Base-by-base conservation (phyloP, 2,113 vertebrate species). In the Cynopterus brachyotis region DNA sequence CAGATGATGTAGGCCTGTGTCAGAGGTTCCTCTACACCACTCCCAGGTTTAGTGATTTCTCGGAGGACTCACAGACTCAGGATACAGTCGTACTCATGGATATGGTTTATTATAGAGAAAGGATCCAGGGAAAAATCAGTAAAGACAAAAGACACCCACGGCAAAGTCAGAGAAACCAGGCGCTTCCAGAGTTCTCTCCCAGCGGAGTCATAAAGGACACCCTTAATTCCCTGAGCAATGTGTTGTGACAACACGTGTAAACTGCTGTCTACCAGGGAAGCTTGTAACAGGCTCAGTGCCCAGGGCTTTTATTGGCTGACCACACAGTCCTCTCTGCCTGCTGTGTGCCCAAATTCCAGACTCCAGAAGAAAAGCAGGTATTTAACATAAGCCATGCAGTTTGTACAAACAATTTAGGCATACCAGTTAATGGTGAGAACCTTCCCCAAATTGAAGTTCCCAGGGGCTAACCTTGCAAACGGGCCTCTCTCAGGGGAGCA, bases 171-270 rank as follows among this genome's bases (percentile, higher is more conserved):
- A 53, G 32, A 75, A 69, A 16, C 35, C 20, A 37, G 50, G 15
- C 2, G 7, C 32, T 69, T 89, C 70, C 66, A 37, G 66, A 40
- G 50, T 47, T 53, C 19, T 9, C 78, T 20, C 16, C 16, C 2
- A 0, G 40, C 11, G 20, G 26, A 20, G 10, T 53, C 40, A 35
- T 59, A 32, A 0, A 7, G 57, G 35, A 42, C 22, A 20, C 0
- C 1, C 73, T 73, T n/a, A 45, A 11, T 60, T 72, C 32, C 4
- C 7, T 40, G 15, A 12, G 66, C 28, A 37, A 2, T 2, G 0
- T 42, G 22, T 6, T 50, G 70, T 66, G 45, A 66, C n/a, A n/a
- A 45, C 5, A 15, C 0, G 0, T 9, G 40, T 26, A 19, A 50
- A 35, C 11, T 2, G 42, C 19, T 20, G 15, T n/a, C 28, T 37